These are phyloP conservation scores for Cyaniris semiargus DNA, from an alignment of 2,888 invertebrate species.

Conservation along the genomic window DNA sequence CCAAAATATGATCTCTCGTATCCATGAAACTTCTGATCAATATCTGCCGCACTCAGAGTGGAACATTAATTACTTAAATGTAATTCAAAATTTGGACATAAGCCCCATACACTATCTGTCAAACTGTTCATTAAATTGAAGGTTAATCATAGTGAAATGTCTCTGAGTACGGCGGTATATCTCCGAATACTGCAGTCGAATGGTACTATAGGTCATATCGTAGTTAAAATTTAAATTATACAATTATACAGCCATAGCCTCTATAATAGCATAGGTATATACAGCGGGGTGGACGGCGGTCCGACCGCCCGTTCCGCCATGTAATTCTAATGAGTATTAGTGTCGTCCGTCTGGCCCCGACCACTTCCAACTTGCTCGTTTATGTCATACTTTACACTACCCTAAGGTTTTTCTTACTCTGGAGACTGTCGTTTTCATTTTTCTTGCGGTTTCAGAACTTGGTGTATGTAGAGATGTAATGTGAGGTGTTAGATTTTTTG, in stretches of 20 bases:
- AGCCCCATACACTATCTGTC: no score
- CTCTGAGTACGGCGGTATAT: no score
- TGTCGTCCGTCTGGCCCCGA: slow-evolving; percentile 58
- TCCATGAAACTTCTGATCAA: no score
- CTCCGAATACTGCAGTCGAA: no score
- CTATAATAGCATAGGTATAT: not conserved
- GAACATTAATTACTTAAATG: no score
- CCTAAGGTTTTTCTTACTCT: not conserved
- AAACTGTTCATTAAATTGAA: no score
- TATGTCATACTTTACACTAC: slow-evolving; percentile 33
- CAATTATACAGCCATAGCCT: not conserved
- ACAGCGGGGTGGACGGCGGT: slow-evolving; percentile 42
- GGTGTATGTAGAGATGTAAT: not conserved
- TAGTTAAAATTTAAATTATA: not conserved
- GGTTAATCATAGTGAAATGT: no score
- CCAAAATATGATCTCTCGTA: no score
- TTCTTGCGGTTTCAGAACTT: not conserved
- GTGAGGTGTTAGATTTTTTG: not conserved
- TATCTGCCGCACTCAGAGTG: no score
- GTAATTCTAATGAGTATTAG: slow-evolving; percentile 81
- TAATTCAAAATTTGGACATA: no score
- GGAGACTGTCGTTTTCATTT: not conserved
- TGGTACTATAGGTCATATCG: not conserved
- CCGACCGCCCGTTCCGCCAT: slow-evolving; percentile 64
- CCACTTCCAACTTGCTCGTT: slow-evolving; percentile 39